Base-by-base conservation (phyloP, 2,113 vertebrate genomes). In the Osmerus mordax region DNA sequence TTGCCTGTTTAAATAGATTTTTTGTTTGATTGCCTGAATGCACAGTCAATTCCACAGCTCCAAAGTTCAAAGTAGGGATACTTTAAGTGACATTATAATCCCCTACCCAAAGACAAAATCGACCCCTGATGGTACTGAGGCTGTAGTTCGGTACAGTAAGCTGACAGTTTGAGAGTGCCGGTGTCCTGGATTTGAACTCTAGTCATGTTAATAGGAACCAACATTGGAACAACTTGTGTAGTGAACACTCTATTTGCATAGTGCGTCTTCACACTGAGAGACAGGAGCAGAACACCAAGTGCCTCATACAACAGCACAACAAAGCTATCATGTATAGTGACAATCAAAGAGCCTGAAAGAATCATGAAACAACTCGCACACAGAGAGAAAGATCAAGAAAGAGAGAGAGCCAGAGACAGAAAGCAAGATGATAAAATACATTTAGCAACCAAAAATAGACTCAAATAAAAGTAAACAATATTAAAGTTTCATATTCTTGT, bases 391-490 rank as follows among this genome's bases (percentile, higher is more conserved):
- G 7, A 21, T 16, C 25, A 28, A 28, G 25, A 28, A 28, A 3
- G 25, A 53, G 66, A 54, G 28, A 54, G 28, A 36, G 62, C 8
- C 0, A n/a, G 41, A 36, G 21, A 4, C 55, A 14, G 69, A 55
- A 69, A 62, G 19, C 23, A 28, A 28, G 51, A 16, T 9, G 3
- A 16, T 25, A 56, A 16, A 68, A 55, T 1, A 18, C 19, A 71
- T 47, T 19, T 52, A 58, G 54, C 29, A 19, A 68, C 74, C 16
- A 53, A 61, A 74, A 75, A 77, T 53, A 68, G 61, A 73, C 52
- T 58, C 64, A 54, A 69, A 66, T 61, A 60, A 62, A 75, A 29
- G 59, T 21, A 9, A 8, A 65, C 36, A 4, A 18, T 7, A 56
- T 56, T 56, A 15, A 18, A 56, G 16, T 56, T 16, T 56, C 3